These are phyloP conservation scores for Pseudachorutes palmiensis DNA, from an alignment of 1,140 invertebrate genomes.

Conservation along the genomic window DNA sequence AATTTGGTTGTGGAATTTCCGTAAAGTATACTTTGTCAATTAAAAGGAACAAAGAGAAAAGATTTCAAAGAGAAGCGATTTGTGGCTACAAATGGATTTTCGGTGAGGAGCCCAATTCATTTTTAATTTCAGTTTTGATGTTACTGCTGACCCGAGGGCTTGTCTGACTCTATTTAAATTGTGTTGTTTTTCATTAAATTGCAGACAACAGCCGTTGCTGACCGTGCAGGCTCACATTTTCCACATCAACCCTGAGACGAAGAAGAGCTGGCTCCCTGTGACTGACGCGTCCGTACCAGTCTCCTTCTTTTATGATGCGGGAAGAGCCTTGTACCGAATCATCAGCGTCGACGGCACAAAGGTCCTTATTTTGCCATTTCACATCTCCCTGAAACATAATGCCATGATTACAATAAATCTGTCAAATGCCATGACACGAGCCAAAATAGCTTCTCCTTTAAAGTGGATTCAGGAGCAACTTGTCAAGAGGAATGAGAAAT, in stretches of 20 bases:
- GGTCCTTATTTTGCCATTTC: slow-evolving; percentile 46
- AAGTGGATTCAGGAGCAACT: background rate
- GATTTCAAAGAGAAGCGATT: too few species aligned
- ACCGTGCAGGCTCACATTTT: slow-evolving; percentile 71
- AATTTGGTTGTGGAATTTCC: too few species aligned
- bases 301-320: slow-evolving; percentile 96
- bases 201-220: slow-evolving; percentile 34
- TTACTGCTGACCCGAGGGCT: too few species aligned
- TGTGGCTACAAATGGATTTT: too few species aligned
- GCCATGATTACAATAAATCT: background rate
- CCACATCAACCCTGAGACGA: slow-evolving; percentile 97
- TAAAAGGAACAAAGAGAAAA: too few species aligned
- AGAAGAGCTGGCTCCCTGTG: slow-evolving; percentile 96
- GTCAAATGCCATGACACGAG: slow-evolving; percentile 1
- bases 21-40: too few species aligned
- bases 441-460: background rate
- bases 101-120: too few species aligned
- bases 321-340: slow-evolving; percentile 86
- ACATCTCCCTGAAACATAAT: background rate
- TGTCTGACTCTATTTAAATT: background rate
- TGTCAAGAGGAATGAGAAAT: background rate
- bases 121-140: too few species aligned
- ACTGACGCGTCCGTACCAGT: slow-evolving; percentile 89
- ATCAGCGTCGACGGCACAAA: slow-evolving; percentile 95
- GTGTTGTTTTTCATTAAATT: background rate